phyloP scores from a whole-genome alignment of 1,140 invertebrate species.

The Pseudoatta argentina region DNA sequence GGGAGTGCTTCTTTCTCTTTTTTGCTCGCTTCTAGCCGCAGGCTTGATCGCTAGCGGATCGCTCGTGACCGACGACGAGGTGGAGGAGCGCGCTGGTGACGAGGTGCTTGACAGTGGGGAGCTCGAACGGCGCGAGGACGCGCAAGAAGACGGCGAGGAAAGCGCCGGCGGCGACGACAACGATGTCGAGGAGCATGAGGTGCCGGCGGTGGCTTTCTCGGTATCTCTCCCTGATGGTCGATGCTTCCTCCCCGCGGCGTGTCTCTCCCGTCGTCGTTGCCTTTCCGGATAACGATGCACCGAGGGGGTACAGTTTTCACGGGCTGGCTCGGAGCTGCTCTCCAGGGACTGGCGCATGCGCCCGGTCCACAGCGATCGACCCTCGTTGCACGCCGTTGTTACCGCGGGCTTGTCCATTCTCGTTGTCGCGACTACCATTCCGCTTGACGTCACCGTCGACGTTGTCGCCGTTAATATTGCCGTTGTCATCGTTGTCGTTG shows the following conservation, averaged over 20 bases:
- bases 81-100: slow-evolving; percentile 60
- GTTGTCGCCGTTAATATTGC: slow-evolving; percentile 1
- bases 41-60: slow-evolving; percentile 18
- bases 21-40: background rate
- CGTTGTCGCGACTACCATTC: slow-evolving; percentile 33
- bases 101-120: slow-evolving; percentile 60
- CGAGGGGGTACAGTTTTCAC: slow-evolving; percentile 68
- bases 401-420: slow-evolving; percentile 66
- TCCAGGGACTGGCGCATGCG: slow-evolving; percentile 81
- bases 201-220: background rate
- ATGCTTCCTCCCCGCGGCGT: slow-evolving; percentile 17
- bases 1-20: background rate
- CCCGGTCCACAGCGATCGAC: slow-evolving; percentile 78
- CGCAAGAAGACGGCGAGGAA: slow-evolving; percentile 51
- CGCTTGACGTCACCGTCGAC: slow-evolving; percentile 51
- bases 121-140: slow-evolving; percentile 56
- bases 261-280: slow-evolving; percentile 51
- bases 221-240: slow-evolving; percentile 12
- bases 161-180: slow-evolving; percentile 57
- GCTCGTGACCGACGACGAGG: slow-evolving; percentile 46
- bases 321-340: slow-evolving; percentile 70
- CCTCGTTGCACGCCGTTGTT: slow-evolving; percentile 70
- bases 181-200: slow-evolving; percentile 58
- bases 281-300: slow-evolving; percentile 63
- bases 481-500: background rate